Evolutionary conservation across 2,797 vertebrate genomes (phyloP).

Genomic region (Enteromius afrohamiltoni): DNA sequence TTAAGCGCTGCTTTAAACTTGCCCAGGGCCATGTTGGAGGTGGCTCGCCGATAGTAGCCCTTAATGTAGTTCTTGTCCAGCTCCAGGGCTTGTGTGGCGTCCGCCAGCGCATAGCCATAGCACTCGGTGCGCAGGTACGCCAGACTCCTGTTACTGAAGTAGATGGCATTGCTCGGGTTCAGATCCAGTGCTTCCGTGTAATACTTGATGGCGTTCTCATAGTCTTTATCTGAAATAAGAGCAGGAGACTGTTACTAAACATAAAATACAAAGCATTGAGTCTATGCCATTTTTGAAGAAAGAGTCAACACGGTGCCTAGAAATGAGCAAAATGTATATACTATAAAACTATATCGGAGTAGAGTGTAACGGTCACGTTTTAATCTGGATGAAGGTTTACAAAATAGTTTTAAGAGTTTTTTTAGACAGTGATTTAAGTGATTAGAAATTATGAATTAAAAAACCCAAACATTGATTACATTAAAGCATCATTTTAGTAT

Average conservation of each 20-base stretch:
- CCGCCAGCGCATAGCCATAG: constrained; percentile 92
- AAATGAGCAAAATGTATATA: too few species aligned
- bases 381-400: too few species aligned
- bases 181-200: constrained; percentile 91
- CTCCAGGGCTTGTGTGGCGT: constrained; percentile 89
- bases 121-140: constrained; percentile 95
- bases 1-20: constrained; percentile 94
- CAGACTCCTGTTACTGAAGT: constrained; percentile 94
- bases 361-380: too few species aligned
- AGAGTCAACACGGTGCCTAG: too few species aligned
- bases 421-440: too few species aligned
- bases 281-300: too few species aligned
- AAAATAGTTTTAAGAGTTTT: too few species aligned
- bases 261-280: too few species aligned
- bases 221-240: constrained; percentile 85
- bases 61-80: constrained; percentile 94
- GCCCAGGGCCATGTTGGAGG: constrained; percentile 96
- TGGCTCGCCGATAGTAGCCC: constrained; percentile 92
- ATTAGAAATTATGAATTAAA: too few species aligned
- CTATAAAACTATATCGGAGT: too few species aligned
- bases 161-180: constrained; percentile 89
- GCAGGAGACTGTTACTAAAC: background rate
- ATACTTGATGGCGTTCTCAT: constrained; percentile 91
- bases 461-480: too few species aligned
- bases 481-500: background rate